phyloP scores from a whole-genome alignment of 2,888 invertebrate genomes.

The Tenthredo distinguenda region DNA sequence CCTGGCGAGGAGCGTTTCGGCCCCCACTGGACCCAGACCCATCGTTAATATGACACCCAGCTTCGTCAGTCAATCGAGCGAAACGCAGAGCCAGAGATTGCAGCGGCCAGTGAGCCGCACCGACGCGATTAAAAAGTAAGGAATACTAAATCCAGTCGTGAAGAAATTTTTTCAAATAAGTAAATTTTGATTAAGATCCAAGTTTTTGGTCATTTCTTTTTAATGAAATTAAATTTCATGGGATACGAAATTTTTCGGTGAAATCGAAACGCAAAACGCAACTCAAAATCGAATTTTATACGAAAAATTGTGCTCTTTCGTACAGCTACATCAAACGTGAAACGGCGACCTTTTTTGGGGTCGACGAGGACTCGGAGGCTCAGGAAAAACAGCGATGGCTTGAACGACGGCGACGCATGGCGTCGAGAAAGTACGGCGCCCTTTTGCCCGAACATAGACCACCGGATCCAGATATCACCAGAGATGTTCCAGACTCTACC shows the following conservation, averaged over 20 bases:
- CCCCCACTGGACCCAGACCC: constrained; percentile 72
- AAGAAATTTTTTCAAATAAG: background rate
- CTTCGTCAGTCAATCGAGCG: constrained; percentile 73
- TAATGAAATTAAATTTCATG: no score
- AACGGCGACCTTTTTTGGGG: constrained; percentile 92
- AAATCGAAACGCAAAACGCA: no score
- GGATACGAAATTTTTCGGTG: no score
- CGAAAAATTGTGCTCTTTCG: background rate
- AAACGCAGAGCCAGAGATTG: constrained; percentile 77
- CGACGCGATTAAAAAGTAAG: constrained; percentile 77
- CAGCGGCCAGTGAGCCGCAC: constrained; percentile 78
- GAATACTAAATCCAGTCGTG: constrained; percentile 37
- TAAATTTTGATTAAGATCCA: background rate
- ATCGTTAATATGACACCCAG: constrained; percentile 65
- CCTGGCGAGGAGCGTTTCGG: constrained; percentile 71
- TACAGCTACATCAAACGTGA: constrained; percentile 87
- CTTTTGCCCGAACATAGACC: constrained; percentile 82
- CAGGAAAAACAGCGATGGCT: constrained; percentile 88
- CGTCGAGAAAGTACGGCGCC: constrained; percentile 85
- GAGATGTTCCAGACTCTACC: constrained; percentile 75
- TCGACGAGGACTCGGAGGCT: constrained; percentile 88
- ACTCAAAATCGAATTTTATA: no score
- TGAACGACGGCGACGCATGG: constrained; percentile 88
- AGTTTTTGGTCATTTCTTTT: no score
- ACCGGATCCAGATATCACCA: constrained; percentile 82